phyloP scores from a whole-genome alignment of 2,888 invertebrate species.

The Thereva nobilitata region DNA sequence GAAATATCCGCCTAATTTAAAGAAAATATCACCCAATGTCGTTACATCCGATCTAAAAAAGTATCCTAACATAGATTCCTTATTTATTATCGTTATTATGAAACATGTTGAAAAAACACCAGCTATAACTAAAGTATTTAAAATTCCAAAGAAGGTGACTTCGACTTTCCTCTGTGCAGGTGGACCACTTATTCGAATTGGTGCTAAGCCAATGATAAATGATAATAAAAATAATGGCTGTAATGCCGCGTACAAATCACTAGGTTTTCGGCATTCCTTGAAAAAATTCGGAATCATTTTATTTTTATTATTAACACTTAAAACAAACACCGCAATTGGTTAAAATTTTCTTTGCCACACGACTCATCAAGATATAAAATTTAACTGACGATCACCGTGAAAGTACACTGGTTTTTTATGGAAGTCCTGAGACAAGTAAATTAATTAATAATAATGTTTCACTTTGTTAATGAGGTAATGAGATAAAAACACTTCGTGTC shows the following conservation, averaged over 20 bases:
- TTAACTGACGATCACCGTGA: too few species aligned
- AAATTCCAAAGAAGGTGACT: slow-evolving; percentile 30
- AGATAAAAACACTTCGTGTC: too few species aligned
- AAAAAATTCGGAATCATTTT: neutral
- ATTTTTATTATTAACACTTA: neutral
- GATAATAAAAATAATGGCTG: slow-evolving; percentile 42
- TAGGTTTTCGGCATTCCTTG: neutral
- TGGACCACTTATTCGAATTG: slow-evolving; percentile 48
- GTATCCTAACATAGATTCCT: neutral
- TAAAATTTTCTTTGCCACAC: too few species aligned
- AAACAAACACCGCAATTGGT: too few species aligned
- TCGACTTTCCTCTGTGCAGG: slow-evolving; percentile 46
- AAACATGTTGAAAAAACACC: neutral
- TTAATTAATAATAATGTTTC: too few species aligned
- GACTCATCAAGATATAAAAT: too few species aligned
- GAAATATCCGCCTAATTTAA: neutral
- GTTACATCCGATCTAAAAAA: neutral
- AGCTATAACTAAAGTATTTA: neutral
- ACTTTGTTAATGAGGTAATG: too few species aligned
- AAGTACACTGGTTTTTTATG: too few species aligned
- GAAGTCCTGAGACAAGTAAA: too few species aligned
- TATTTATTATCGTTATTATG: neutral
- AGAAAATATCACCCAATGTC: neutral
- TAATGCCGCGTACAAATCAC: neutral
- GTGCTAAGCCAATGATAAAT: slow-evolving; percentile 53